These are phyloP conservation scores for Alligator mississippiensis DNA, from an alignment of 2,113 vertebrate species.

Conservation along the genomic window DNA sequence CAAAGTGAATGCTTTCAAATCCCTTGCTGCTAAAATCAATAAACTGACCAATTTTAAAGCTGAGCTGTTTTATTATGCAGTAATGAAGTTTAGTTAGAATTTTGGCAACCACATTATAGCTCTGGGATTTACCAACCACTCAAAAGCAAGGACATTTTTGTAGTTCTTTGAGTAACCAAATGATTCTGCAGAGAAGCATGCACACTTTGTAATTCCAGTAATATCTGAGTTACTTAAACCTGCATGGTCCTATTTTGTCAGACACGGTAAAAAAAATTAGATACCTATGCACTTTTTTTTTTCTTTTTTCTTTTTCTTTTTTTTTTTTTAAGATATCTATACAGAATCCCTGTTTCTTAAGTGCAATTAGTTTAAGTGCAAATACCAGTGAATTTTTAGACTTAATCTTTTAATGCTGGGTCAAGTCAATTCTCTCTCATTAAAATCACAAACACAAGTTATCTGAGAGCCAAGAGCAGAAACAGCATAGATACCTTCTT, in stretches of 20 bases:
- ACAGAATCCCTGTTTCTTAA: neutral
- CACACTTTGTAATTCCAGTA: neutral
- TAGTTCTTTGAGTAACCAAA: conserved; percentile 24
- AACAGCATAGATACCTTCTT: neutral
- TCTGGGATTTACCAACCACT: conserved; percentile 30
- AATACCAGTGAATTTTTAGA: neutral
- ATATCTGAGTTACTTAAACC: neutral
- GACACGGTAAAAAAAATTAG: conserved; percentile 2
- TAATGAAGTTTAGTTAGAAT: conserved; percentile 64
- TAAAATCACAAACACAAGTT: neutral
- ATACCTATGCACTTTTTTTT: neutral
- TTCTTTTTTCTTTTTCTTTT: neutral
- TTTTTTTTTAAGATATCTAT: neutral
- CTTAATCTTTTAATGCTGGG: neutral
- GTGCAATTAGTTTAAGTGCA: neutral
- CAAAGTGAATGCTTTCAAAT: conserved; percentile 48
- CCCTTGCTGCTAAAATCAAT: conserved; percentile 63
- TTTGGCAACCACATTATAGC: conserved; percentile 30
- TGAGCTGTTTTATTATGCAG: conserved; percentile 58
- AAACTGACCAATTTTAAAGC: conserved; percentile 62
- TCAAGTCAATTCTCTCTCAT: neutral
- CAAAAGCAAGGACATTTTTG: conserved; percentile 25
- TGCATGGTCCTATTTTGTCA: neutral
- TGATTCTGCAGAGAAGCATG: conserved; percentile 26
- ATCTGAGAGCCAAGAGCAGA: neutral